Conservation (phyloP, 2,113 vertebrate genomes). For the Myotis yumanensis region DNA sequence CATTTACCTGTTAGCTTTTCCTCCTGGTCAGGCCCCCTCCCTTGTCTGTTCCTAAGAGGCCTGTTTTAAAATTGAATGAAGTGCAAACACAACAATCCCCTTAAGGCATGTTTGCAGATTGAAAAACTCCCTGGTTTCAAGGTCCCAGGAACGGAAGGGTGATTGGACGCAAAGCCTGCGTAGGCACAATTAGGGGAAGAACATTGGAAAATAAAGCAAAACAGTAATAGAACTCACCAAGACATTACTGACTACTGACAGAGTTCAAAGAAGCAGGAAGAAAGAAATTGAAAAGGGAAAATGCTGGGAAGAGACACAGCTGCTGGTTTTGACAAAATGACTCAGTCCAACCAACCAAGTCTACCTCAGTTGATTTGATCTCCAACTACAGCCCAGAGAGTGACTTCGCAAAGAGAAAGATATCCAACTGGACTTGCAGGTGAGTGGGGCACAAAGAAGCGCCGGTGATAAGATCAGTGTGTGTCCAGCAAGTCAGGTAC, state of each 20-base stretch:
- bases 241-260: background rate
- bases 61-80: background rate
- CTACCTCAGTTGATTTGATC: background rate
- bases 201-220: slow-evolving; percentile 55
- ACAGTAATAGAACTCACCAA: background rate
- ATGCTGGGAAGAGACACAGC: background rate
- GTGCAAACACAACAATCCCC: background rate
- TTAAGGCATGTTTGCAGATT: background rate
- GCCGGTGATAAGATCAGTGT: background rate
- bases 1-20: background rate
- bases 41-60: background rate
- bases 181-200: slow-evolving; percentile 26
- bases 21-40: background rate
- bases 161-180: background rate
- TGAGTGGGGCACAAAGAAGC: background rate
- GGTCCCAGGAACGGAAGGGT: background rate
- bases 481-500: background rate
- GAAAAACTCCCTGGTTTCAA: background rate
- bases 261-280: background rate
- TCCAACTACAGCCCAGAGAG: background rate
- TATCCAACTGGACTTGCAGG: background rate
- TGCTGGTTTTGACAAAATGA: slow-evolving; percentile 11
- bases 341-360: background rate
- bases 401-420: background rate
- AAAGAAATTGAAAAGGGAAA: background rate